Evolutionary conservation across 2,797 vertebrate species (phyloP).

Genomic region (Halcyon badia): DNA sequence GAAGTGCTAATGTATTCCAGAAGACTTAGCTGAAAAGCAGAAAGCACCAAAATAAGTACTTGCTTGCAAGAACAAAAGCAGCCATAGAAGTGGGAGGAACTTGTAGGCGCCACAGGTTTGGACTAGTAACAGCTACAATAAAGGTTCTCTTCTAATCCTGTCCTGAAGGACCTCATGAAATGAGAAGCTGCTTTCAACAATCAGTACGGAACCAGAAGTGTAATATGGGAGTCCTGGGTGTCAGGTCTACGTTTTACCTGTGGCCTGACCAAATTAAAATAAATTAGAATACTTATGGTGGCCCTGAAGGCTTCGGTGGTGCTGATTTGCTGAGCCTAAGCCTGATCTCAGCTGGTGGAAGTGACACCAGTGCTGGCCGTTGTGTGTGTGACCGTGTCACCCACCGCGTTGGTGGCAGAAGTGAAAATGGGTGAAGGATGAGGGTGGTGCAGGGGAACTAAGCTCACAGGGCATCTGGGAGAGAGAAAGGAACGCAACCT

Average conservation of each 20-base stretch:
- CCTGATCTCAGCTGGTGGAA: accelerated
- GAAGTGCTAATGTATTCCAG: not conserved
- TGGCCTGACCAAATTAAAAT: not conserved
- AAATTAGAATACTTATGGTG: not conserved
- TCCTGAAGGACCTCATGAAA: not conserved
- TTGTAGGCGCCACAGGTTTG: not conserved
- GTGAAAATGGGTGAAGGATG: accelerated
- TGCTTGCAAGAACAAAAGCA: not conserved
- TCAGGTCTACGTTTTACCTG: not conserved
- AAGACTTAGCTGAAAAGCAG: not conserved
- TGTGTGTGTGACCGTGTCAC: not conserved
- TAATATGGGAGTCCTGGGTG: accelerated
- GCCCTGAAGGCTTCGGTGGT: not conserved
- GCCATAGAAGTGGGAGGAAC: not conserved
- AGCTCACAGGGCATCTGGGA: not conserved
- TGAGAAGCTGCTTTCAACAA: not conserved
- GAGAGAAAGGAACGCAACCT: accelerated
- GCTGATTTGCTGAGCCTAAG: not conserved
- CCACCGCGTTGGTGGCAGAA: accelerated
- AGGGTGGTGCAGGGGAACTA: not conserved
- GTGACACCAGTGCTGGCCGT: not conserved
- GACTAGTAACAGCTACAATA: not conserved
- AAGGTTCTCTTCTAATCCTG: not conserved
- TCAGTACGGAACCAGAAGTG: not conserved
- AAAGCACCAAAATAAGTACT: not conserved